These are phyloP conservation scores for Eulithis prunata DNA, from an alignment of 2,888 invertebrate genomes.

Conservation along the genomic window DNA sequence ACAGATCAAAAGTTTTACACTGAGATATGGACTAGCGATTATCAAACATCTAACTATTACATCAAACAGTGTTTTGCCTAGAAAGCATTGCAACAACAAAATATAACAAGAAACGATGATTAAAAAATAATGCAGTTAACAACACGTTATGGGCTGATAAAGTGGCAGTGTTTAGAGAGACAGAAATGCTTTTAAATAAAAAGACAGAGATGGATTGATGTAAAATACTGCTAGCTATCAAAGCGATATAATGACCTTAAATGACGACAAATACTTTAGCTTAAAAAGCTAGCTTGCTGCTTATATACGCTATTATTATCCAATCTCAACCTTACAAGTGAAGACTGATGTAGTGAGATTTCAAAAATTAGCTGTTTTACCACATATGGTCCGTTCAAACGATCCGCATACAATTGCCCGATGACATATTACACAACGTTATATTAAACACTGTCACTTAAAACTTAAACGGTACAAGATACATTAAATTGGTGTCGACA, in stretches of 20 bases:
- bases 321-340: conserved; percentile 24
- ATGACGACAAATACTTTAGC: conserved; percentile 13
- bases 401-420: conserved; percentile 56
- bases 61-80: conserved; percentile 61
- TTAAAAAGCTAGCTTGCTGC: conserved; percentile 27
- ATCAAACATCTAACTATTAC: conserved; percentile 53
- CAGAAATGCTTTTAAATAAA: conserved; percentile 46
- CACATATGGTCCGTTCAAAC: conserved; percentile 43
- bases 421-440: conserved; percentile 39
- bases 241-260: conserved; percentile 9
- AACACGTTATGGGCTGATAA: conserved; percentile 46
- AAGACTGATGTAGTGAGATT: conserved; percentile 55
- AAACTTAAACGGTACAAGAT: conserved; percentile 73
- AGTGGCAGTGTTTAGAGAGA: conserved; percentile 64
- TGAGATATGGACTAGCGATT: conserved; percentile 77
- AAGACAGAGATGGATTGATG: conserved; percentile 16
- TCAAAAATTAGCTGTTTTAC: conserved; percentile 47
- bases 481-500: conserved; percentile 66
- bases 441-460: conserved; percentile 64
- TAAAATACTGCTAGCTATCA: conserved; percentile 23
- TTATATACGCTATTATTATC: conserved; percentile 34
- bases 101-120: conserved; percentile 75
- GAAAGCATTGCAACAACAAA: conserved; percentile 69
- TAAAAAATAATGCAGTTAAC: conserved; percentile 53
- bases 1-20: conserved; percentile 77